Evolutionary conservation across 2,888 invertebrate species (phyloP), one percentile per base, ranked within the genome.

Genomic region (Erebia aethiops): DNA sequence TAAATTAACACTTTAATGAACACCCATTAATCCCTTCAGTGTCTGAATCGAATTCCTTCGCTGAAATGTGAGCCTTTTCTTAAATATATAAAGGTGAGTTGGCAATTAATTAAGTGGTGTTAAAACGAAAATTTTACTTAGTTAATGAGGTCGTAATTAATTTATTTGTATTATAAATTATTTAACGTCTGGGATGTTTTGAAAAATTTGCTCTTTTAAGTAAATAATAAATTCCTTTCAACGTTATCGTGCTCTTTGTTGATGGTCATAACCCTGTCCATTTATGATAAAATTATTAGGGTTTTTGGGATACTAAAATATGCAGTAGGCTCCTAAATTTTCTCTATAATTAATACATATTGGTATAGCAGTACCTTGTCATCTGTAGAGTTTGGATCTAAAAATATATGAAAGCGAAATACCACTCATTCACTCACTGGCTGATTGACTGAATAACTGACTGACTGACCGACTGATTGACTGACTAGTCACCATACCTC

Each of bases 101-200:
- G 56, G 69, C 56, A 82, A 85, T 86, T 83, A 83, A 85, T 82
- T 82, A 81, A 76, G 75, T 74, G 77, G 77, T 80, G 74, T 82
- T 79, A 76, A 71, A 78, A 56, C 52, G 70, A 66, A 71, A 63
- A 71, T 63, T 74, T 71, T 56, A 51, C 43, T 60, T 69, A 75
- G 79, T 82, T 85, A 86, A 86, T 83, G 81, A 85, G 83, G 74
- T 79, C 76, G 73, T 75, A 74, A 77, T 80, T 81, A 83, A 85
- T 84, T 66, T 63, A 85, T 84, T 66, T 63, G 65, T 58, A 71
- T 63, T 70, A 67, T 61, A 54, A 18, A 61, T 60, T 66, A 56
- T 65, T 66, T 61, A 60, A 18, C 56, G 57, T 57, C 57, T 4
- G 11, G 14, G 41, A 13, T 16, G 41, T 41, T 41, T 41, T 11